Base-by-base conservation (phyloP, 2,888 invertebrate genomes). In the Tachina lurida region DNA sequence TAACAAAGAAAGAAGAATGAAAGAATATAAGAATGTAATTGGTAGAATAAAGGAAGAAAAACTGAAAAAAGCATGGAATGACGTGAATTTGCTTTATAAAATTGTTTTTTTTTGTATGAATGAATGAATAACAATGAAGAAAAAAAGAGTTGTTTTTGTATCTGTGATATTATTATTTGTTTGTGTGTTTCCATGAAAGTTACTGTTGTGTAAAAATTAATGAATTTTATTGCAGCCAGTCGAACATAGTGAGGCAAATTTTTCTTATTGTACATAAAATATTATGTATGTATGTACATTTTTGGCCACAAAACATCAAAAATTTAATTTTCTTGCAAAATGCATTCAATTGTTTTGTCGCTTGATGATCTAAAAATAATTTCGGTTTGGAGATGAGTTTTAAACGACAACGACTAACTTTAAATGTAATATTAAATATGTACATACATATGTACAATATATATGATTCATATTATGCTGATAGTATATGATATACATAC, bases 1-100 rank as follows among this genome's bases (percentile, higher is more conserved):
- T 19, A 17, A 75, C 43, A n/a, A 47, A 58, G 31, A 58, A 60
- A 41, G 62, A 54, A 58, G 17, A 63, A 22, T 39, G 62, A 45
- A 60, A 49, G 60, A 74, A 73, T 41, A 80, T 67, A 31, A 75
- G n/a, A 54, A 75, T 49, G 52, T 60, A 84, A 62, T 54, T 79
- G 60, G 60, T 68, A 68, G 54, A 79, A 73, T 70, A 68, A 54
- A 60, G 65, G 67, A 78, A 74, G 60, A 85, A 47, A 74, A 67
- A 78, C 63, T 13, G 17, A 19, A 74, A 76, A 84, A 78, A 60
- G 74, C 80, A 84, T 83, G 86, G 67, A 83, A 83, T 86, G 79
- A 86, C 75, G 83, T 86, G 79, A 86, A 86, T 83, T 78, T 58
- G 39, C 52, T 56, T 74, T 56, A 22, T 60, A 31, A 41, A 31